phyloP scores from a whole-genome alignment of 2,888 invertebrate genomes.

The Cosmia trapezina region DNA sequence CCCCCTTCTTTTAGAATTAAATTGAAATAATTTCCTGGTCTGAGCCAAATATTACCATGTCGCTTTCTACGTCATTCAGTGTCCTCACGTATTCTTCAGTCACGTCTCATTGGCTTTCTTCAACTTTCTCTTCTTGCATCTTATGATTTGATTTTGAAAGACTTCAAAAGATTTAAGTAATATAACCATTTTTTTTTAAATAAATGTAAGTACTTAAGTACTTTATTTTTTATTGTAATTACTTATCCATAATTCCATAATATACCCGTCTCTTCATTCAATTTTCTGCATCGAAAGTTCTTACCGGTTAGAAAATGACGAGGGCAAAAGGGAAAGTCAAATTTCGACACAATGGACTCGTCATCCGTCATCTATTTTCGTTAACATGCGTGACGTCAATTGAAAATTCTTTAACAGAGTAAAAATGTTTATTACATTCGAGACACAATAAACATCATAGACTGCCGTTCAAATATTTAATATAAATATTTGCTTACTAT shows the following conservation, averaged over 20 bases:
- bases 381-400: slow-evolving; percentile 50
- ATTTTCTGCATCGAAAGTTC: slow-evolving; percentile 61
- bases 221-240: slow-evolving; percentile 15
- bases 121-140: slow-evolving; percentile 49
- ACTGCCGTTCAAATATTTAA: slow-evolving; percentile 47
- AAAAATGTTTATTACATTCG: slow-evolving; percentile 26
- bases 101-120: slow-evolving; percentile 50
- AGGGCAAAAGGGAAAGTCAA: slow-evolving; percentile 72
- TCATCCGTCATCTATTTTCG: slow-evolving; percentile 46
- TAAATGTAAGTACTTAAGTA: background rate
- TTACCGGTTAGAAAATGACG: slow-evolving; percentile 56
- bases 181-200: background rate
- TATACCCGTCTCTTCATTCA: background rate
- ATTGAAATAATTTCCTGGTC: slow-evolving; percentile 57
- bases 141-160: slow-evolving; percentile 26
- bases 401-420: slow-evolving; percentile 36
- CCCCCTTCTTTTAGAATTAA: slow-evolving; percentile 50
- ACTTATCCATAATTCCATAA: background rate
- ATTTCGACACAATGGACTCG: slow-evolving; percentile 64
- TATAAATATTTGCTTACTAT: slow-evolving; percentile 56
- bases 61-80: slow-evolving; percentile 50
- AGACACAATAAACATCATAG: slow-evolving; percentile 29
- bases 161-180: background rate
- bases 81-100: slow-evolving; percentile 46
- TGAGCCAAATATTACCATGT: slow-evolving; percentile 34